Evolutionary conservation across 2,888 invertebrate genomes (phyloP), one percentile per base, ranked within the genome.

Genomic region (Antheraea assamensis): DNA sequence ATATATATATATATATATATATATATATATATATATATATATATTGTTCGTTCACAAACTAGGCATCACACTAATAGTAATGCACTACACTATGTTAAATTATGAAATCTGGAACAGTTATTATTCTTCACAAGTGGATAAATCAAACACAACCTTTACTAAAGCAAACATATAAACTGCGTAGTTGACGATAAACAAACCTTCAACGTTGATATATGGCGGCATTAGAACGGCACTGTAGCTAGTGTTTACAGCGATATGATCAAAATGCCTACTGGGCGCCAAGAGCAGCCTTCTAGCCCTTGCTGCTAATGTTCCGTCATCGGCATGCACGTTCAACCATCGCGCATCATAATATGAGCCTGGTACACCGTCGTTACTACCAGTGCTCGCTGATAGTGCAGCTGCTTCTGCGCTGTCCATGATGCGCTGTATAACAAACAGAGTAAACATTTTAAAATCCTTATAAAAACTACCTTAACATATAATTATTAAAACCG

Each of bases 221-320:
- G 99, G 98, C 89, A 99, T 96, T 78, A 99, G 96, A 79, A 99
- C 97, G 72, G 98, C 97, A 87, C 98, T 98, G 83, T 97, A 95
- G 87, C 96, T 97, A 78, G 97, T 96, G 89, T 98, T 98, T 76
- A 98, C 97, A 35, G 97, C 97, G 81, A 98, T 96, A 85, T 98
- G 97, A 90, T 98, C 98, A 87, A 98, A 98, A 87, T 98, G 98
- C 74, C 97, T 95, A 95, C 97, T 97, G 73, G 97, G 96, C 70
- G 96, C 95, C 74, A 98, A 95, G 74, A 96, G 95, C 87, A 97
- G 95, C 79, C 97, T 96, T 42, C 97, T 95, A 0, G 97, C 96
- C 71, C 96, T 96, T 52, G 96, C 96, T 5, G 96, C 96, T 77
- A 96, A 92, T 79, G 96, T 96, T 72, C 97, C 97, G 87, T 97